Evolutionary conservation across 2,888 invertebrate genomes (phyloP), one percentile per base, ranked within the genome.

Genomic region (Arge pagana): DNA sequence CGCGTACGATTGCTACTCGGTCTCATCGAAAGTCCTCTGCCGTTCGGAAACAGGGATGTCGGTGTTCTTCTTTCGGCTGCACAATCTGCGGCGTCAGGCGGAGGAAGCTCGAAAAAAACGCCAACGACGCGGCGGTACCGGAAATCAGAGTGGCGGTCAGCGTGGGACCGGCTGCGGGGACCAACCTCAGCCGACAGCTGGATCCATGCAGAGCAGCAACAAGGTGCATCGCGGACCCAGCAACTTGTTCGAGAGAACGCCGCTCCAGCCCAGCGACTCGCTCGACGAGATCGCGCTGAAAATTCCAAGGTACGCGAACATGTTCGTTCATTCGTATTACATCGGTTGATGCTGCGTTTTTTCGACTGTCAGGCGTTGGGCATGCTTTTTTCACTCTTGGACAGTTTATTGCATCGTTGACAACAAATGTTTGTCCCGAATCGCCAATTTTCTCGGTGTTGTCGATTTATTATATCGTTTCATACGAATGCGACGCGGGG

Each of bases 51-150:
- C 70, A 81, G 88, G 85, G 82, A 93, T 93, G 93, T 93, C 93
- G 83, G 86, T 93, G 85, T 93, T 93, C 85, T 93, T 93, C 89
- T 93, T 93, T 81, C 93, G 93, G 68, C 86, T 93, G 78, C 93
- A 91, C 85, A 92, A 91, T 82, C 85, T 90, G 76, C 91, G 88
- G 78, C 87, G 93, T 60, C 89, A 89, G 77, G 89, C 89, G 80
- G 90, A 90, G 78, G 83, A 83, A 71, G 85, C 85, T 74, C 83
- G 85, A 61, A 85, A 85, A 74, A 84, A 82, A 70, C 80, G 83
- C 67, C 74, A 78, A 58, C 74, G 72, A 53, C 67, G 80, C 53
- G 68, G 68, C 43, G 64, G 63, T 48, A 69, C 68, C 51, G 67
- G 64, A 45, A 71, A 66, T 39, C 74, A 74, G 60, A 68, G 71